Conservation (phyloP, 2,797 vertebrate species). For the Chaetodon trifasciatus region DNA sequence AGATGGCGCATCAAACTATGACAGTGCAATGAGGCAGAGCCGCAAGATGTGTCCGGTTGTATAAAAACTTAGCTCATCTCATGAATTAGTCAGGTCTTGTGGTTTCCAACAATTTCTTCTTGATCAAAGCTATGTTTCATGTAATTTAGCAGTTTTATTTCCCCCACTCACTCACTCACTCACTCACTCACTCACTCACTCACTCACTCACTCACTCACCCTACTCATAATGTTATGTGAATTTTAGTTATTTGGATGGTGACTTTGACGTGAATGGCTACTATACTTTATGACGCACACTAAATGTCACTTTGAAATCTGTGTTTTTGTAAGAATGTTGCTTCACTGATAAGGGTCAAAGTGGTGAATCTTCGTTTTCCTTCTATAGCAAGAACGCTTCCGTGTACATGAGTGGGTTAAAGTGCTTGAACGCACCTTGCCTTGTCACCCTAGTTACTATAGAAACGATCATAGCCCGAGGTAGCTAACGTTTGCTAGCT, state of each 20-base stretch:
- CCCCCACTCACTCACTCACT: too few species aligned
- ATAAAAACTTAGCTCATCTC: not conserved
- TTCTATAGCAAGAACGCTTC: not conserved
- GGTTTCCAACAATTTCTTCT: not conserved
- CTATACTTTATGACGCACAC: not conserved
- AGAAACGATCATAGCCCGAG: conserved; percentile 45
- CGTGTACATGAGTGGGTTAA: not conserved
- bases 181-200: too few species aligned
- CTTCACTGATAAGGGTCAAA: not conserved
- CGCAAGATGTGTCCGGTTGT: too few species aligned
- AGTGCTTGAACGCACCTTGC: conserved; percentile 47
- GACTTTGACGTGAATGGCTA: not conserved
- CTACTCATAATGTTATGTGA: not conserved
- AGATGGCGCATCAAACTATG: conserved; percentile 42
- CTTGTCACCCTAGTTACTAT: conserved; percentile 62
- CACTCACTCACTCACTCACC: too few species aligned
- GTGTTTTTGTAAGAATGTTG: not conserved
- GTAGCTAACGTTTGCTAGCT: conserved; percentile 17
- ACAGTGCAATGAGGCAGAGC: accelerated
- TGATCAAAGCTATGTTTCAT: not conserved
- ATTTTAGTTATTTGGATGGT: not conserved
- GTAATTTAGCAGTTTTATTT: not conserved
- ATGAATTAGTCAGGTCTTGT: not conserved
- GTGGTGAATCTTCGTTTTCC: not conserved
- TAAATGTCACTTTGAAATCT: not conserved